Conservation (phyloP, 2,113 vertebrate species). For the Periophthalmodon schlosseri region DNA sequence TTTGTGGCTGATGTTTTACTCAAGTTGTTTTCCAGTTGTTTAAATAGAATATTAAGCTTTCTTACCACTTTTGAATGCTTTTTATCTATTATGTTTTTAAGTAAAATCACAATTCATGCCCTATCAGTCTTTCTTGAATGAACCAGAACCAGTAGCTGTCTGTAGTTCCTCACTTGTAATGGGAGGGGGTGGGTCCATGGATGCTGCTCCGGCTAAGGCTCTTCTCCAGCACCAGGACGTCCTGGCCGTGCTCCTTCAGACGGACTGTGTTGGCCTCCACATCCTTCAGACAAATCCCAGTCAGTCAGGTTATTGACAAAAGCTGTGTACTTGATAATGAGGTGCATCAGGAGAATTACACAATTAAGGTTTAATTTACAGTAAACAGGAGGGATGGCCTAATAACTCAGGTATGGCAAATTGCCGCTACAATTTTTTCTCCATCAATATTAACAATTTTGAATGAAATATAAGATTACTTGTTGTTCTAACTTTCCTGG, state of each 20-base stretch:
- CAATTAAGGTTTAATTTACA: neutral
- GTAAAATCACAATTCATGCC: neutral
- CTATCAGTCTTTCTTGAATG: neutral
- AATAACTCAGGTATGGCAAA: neutral
- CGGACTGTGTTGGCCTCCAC: slow-evolving; percentile 99
- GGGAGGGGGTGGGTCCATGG: slow-evolving; percentile 85
- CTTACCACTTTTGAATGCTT: neutral
- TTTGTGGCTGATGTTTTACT: no score
- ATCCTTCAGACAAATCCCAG: slow-evolving; percentile 81
- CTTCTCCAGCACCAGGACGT: slow-evolving; percentile 97
- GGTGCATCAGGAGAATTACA: neutral
- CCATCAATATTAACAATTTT: neutral
- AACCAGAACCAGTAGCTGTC: neutral
- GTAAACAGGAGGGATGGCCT: neutral
- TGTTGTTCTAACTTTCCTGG: neutral
- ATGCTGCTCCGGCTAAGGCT: slow-evolving; percentile 83
- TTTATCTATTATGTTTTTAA: neutral
- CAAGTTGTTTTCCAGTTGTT: no score
- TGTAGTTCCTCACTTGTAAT: slow-evolving; percentile 84
- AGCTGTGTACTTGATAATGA: neutral
- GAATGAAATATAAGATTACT: neutral
- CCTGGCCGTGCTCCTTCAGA: slow-evolving; percentile 96
- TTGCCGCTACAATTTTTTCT: neutral
- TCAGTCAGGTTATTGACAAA: neutral
- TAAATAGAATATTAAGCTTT: no score